Evolutionary conservation across 1,140 invertebrate genomes (phyloP), one percentile per base, ranked within the genome.

Genomic region (Heliconius eleuchia): DNA sequence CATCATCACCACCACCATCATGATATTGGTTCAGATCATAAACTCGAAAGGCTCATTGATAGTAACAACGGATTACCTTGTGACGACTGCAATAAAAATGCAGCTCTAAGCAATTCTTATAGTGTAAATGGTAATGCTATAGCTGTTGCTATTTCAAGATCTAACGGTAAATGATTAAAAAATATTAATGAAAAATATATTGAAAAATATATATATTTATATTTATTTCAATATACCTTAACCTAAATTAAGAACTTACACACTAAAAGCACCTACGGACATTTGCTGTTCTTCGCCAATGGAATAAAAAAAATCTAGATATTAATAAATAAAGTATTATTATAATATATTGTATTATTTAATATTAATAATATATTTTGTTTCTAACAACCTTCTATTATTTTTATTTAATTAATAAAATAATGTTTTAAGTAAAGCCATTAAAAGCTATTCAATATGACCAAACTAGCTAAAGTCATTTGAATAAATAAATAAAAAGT

Each of bases 81-180:
- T 19, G 78, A 71, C 11, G 42, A 73, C 1, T 55, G 71, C 18
- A 46, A 73, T 19, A 66, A 77, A 3, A 82, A 74, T 34, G 70
- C 81, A 13, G 85, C 89, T 0, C 23, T 87, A 23, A 91, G 90
- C 75, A 91, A 90, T 55, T 83, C 89, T 27, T 66, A 87, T 42
- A 89, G 85, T 78, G 79, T 85, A 7, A 82, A 84, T 4, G 90
- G 90, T 11, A 77, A 87, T 37, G 88, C 90, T 13, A 82, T 91
- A 37, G 88, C 90, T 1, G 57, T 91, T 5, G 88, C 90, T n/a
- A 79, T 91, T 11, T 84, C 88, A 70, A 86, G 78, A 39, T 73
- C 81, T 4, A 46, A 50, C 18, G n/a, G 60, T 1, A 46, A n/a
- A 60, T 42, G 8, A 11, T 23, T 23, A 42, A 9, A 37, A 46